These are phyloP conservation scores for Acrocephalus scirpaceus DNA, from an alignment of 2,797 vertebrate genomes.

Conservation along the genomic window DNA sequence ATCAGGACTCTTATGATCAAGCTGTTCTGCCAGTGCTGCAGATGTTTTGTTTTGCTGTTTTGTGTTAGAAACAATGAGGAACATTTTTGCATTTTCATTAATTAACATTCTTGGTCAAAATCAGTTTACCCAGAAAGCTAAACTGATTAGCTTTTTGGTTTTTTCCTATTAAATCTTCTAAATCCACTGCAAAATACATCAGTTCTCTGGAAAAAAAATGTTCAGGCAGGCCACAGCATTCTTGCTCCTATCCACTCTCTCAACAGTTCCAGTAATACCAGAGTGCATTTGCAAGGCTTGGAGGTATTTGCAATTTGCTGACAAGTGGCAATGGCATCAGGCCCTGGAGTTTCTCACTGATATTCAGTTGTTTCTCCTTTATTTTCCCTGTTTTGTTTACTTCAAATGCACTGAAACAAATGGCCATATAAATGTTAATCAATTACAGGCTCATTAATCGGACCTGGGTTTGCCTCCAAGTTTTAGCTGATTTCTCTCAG, in stretches of 20 bases:
- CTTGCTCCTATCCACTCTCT: not conserved
- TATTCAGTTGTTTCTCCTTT: not conserved
- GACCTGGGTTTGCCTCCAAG: not conserved
- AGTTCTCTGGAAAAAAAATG: not conserved
- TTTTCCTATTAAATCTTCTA: not conserved
- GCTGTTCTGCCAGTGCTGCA: not conserved
- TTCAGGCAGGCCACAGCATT: not conserved
- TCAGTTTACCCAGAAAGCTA: not conserved
- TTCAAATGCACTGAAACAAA: not conserved
- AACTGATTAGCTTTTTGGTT: not conserved
- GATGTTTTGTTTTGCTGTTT: not conserved
- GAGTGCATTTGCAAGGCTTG: not conserved
- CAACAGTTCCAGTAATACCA: not conserved
- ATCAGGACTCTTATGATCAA: fast-evolving
- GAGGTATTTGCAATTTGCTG: not conserved
- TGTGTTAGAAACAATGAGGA: not conserved
- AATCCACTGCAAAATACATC: not conserved
- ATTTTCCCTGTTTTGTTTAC: not conserved
- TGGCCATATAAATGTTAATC: not conserved
- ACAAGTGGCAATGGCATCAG: not conserved
- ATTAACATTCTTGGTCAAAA: conserved; percentile 11
- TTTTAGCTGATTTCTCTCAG: not conserved
- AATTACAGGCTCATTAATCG: not conserved
- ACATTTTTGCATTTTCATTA: not conserved
- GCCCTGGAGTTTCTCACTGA: not conserved